Conservation (phyloP, 2,888 invertebrate genomes). For the Diaperis boleti region DNA sequence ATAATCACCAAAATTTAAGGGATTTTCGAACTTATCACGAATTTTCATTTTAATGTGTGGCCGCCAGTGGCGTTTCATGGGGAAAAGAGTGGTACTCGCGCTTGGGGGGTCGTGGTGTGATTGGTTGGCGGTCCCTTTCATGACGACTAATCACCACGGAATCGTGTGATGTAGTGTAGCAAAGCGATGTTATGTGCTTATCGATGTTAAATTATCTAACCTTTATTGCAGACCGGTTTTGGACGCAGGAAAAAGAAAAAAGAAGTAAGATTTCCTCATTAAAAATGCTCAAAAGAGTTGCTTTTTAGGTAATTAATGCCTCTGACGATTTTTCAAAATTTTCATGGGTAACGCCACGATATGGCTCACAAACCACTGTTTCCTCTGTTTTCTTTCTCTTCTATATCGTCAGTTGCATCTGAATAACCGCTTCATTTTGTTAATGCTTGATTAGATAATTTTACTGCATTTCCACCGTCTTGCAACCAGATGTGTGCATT, state of each 20-base stretch:
- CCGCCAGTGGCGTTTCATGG: slow-evolving; percentile 5
- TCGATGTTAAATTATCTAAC: slow-evolving; percentile 66
- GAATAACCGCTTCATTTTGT: slow-evolving; percentile 52
- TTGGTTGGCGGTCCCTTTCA: slow-evolving; percentile 19
- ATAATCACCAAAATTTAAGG: too few relatives aligned
- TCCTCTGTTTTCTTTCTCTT: slow-evolving; percentile 46
- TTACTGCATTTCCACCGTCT: slow-evolving; percentile 44
- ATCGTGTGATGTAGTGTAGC: slow-evolving; percentile 55
- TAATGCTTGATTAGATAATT: slow-evolving; percentile 53
- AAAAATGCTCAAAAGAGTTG: slow-evolving; percentile 63
- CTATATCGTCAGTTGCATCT: slow-evolving; percentile 62
- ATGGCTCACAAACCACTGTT: slow-evolving; percentile 42
- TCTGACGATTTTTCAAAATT: slow-evolving; percentile 61
- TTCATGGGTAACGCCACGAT: slow-evolving; percentile 32
- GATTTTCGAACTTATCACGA: too few relatives aligned
- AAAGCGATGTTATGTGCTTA: slow-evolving; percentile 63
- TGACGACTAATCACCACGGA: slow-evolving; percentile 29
- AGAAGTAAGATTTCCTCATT: slow-evolving; percentile 89
- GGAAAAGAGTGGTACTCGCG: slow-evolving; percentile 2
- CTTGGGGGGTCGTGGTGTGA: background rate
- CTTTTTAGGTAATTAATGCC: slow-evolving; percentile 64
- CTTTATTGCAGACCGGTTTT: slow-evolving; percentile 86
- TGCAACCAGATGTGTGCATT: slow-evolving; percentile 30
- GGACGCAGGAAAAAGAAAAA: slow-evolving; percentile 98
- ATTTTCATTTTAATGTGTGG: background rate